phyloP scores from a whole-genome alignment of 2,113 vertebrate species.

The Engraulis encrasicolus region DNA sequence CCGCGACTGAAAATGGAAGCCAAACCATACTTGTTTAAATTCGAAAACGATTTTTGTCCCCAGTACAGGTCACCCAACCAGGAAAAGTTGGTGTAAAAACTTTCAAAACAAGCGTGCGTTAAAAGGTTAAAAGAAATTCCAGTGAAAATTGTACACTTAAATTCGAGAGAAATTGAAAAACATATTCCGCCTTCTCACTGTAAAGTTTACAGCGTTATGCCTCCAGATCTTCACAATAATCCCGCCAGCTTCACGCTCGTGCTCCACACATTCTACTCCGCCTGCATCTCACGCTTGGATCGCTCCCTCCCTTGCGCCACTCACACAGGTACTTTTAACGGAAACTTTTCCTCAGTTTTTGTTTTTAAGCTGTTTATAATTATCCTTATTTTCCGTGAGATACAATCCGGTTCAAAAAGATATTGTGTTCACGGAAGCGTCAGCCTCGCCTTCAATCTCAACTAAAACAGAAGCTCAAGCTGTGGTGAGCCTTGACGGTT shows the following conservation, averaged over 20 bases:
- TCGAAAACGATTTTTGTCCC: not conserved
- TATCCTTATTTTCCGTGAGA: not conserved
- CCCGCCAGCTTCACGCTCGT: not conserved
- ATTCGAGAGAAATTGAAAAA: not conserved
- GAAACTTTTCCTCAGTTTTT: not conserved
- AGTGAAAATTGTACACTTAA: not conserved
- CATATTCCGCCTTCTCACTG: not conserved
- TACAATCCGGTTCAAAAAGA: not conserved
- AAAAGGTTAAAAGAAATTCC: not conserved
- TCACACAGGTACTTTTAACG: constrained; percentile 4
- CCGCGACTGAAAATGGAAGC: not conserved
- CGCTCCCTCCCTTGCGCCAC: not conserved
- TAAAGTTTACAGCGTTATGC: not conserved
- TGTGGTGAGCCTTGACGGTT: not conserved
- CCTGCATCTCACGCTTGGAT: not conserved
- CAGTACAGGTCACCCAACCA: not conserved
- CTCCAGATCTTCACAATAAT: not conserved
- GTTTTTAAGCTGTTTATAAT: not conserved
- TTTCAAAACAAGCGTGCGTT: not conserved
- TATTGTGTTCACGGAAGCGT: not conserved
- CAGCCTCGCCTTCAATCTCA: not conserved
- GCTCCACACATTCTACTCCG: not conserved
- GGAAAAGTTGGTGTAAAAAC: not conserved
- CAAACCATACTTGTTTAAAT: not conserved
- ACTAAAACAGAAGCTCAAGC: not conserved